phyloP scores from a whole-genome alignment of 2,113 vertebrate genomes.

The Nerophis ophidion region DNA sequence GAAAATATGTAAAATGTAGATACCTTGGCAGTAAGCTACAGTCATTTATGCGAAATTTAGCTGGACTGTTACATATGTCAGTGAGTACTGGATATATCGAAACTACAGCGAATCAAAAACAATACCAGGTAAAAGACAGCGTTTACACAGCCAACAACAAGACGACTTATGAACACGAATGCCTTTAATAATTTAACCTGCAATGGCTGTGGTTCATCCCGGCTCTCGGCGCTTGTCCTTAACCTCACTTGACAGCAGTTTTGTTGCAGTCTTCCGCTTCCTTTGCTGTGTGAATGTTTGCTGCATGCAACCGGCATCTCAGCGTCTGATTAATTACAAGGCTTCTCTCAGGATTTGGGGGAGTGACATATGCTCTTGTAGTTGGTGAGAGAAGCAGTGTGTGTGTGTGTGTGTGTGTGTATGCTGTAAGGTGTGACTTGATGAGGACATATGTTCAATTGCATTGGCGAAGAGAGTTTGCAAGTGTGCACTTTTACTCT shows the following conservation, averaged over 20 bases:
- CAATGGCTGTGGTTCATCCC: background rate
- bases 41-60: too few relatives aligned
- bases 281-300: constrained; percentile 32
- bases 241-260: constrained; percentile 8
- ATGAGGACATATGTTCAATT: constrained; percentile 16
- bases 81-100: too few relatives aligned
- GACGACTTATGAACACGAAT: background rate
- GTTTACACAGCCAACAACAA: background rate
- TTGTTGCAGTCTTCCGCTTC: constrained; percentile 7
- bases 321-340: constrained; percentile 65
- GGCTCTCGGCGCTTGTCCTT: background rate
- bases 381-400: constrained; percentile 43
- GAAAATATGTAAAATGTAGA: too few relatives aligned
- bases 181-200: constrained; percentile 2
- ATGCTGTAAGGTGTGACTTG: constrained; percentile 10
- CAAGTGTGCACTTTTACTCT: constrained; percentile 6
- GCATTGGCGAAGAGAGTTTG: constrained; percentile 18
- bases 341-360: constrained; percentile 54
- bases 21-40: too few relatives aligned
- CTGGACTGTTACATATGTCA: too few relatives aligned
- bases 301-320: constrained; percentile 49
- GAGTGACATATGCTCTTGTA: constrained; percentile 63
- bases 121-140: background rate
- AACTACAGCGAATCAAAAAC: too few relatives aligned
- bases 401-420: constrained; percentile 19